Conservation (phyloP, 1,140 invertebrate genomes). For the Drosophila kanapiae region DNA sequence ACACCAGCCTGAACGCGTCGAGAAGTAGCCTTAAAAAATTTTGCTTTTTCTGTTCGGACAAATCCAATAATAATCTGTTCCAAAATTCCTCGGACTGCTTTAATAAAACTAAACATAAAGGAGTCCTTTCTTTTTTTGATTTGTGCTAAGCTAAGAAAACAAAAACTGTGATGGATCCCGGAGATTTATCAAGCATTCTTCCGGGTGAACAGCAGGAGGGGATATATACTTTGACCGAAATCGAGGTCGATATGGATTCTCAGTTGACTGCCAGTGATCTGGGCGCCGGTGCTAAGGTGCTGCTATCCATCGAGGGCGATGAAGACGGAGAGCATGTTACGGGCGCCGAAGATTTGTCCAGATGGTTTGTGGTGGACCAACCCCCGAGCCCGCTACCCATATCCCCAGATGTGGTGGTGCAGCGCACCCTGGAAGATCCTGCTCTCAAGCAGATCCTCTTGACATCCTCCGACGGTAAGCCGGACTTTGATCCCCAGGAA, state of each 20-base stretch:
- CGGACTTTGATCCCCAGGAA: slow-evolving; percentile 65
- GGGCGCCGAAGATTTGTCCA: slow-evolving; percentile 44
- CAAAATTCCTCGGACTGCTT: slow-evolving; percentile 3
- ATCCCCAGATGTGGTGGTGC: slow-evolving; percentile 48
- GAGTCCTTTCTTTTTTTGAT: neutral
- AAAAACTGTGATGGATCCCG: slow-evolving; percentile 1
- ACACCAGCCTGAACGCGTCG: slow-evolving; percentile 8
- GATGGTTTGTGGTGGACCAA: slow-evolving; percentile 31
- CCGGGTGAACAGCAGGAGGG: slow-evolving; percentile 15
- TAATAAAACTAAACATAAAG: neutral
- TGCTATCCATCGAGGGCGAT: slow-evolving; percentile 48
- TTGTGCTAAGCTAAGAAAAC: neutral
- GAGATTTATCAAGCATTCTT: neutral
- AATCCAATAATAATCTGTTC: neutral
- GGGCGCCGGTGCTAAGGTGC: slow-evolving; percentile 55
- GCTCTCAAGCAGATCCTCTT: slow-evolving; percentile 63
- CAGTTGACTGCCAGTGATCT: slow-evolving; percentile 31
- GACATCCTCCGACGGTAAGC: slow-evolving; percentile 45
- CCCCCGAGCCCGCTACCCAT: slow-evolving; percentile 27
- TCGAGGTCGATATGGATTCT: slow-evolving; percentile 47
- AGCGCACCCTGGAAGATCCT: slow-evolving; percentile 67
- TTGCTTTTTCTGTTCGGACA: neutral
- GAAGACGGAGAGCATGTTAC: slow-evolving; percentile 24
- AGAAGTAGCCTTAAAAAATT: neutral
- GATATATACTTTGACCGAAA: slow-evolving; percentile 59